These are phyloP conservation scores for Clangula hyemalis DNA, from an alignment of 2,797 vertebrate species.

Conservation along the genomic window DNA sequence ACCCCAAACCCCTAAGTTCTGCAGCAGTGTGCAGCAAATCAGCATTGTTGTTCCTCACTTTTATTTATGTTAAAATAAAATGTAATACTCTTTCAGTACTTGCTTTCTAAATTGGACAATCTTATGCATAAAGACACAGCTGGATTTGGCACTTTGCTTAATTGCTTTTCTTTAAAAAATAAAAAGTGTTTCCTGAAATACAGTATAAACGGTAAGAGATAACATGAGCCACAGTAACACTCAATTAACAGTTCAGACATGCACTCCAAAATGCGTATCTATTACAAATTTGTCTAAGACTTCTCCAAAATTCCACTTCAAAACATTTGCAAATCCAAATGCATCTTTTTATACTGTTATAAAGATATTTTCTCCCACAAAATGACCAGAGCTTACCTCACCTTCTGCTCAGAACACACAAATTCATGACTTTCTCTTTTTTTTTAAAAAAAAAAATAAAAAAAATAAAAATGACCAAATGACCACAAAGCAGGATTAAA, in stretches of 20 bases:
- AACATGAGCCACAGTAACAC: slow-evolving; percentile 8
- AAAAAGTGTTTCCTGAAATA: slow-evolving; percentile 39
- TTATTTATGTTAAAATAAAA: neutral
- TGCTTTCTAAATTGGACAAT: slow-evolving; percentile 42
- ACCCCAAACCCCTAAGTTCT: neutral
- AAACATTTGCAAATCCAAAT: slow-evolving; percentile 37
- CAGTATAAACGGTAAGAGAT: slow-evolving; percentile 2
- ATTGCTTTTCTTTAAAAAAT: slow-evolving; percentile 32
- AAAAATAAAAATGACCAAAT: neutral
- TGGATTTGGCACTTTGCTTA: slow-evolving; percentile 75
- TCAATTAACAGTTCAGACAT: slow-evolving; percentile 2
- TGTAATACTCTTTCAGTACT: neutral
- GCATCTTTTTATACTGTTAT: slow-evolving; percentile 18
- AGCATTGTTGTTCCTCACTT: neutral
- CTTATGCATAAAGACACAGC: slow-evolving; percentile 49
- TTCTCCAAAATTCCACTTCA: slow-evolving; percentile 42
- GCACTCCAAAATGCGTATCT: slow-evolving; percentile 30
- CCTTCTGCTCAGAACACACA: neutral
- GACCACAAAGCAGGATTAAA: slow-evolving; percentile 38
- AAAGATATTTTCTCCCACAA: slow-evolving; percentile 42
- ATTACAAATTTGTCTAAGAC: slow-evolving; percentile 11
- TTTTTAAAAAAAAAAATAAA: neutral
- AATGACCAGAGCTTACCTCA: neutral
- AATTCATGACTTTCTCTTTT: neutral
- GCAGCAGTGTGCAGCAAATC: slow-evolving; percentile 40